phyloP scores from a whole-genome alignment of 2,113 vertebrate genomes.

The Columba livia region DNA sequence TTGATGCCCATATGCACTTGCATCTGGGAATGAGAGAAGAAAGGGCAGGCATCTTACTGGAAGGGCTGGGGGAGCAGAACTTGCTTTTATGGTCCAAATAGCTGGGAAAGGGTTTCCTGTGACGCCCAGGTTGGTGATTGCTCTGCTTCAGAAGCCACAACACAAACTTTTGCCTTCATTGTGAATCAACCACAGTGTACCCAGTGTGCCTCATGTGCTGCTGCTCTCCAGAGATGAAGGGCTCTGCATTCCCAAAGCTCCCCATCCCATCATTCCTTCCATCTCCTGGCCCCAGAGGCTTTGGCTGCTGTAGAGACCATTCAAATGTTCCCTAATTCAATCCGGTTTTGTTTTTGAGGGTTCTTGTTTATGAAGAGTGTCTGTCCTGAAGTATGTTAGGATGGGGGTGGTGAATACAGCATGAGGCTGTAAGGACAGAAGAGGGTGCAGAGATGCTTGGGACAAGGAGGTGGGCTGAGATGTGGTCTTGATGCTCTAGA shows the following conservation, averaged over 20 bases:
- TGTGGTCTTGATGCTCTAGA: background rate
- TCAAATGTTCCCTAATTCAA: background rate
- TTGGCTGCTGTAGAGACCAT: background rate
- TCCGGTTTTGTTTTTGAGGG: background rate
- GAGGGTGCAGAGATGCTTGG: background rate
- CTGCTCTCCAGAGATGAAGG: background rate
- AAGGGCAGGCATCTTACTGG: background rate
- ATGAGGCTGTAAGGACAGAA: background rate
- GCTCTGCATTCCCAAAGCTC: background rate
- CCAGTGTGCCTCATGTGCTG: background rate
- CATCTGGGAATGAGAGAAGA: background rate
- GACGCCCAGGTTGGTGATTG: background rate
- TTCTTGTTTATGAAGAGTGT: background rate
- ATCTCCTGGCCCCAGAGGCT: background rate
- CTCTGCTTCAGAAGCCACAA: background rate
- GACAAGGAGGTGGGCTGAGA: background rate
- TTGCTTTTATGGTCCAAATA: background rate
- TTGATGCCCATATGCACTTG: fast-evolving
- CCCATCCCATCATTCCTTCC: background rate
- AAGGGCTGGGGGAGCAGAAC: background rate
- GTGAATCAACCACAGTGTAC: background rate
- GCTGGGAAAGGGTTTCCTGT: background rate
- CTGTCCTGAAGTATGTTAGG: background rate
- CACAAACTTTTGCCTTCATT: background rate
- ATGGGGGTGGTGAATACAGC: fast-evolving